These are phyloP conservation scores for Oncorhynchus nerka DNA, from an alignment of 2,113 vertebrate species.

Conservation along the genomic window DNA sequence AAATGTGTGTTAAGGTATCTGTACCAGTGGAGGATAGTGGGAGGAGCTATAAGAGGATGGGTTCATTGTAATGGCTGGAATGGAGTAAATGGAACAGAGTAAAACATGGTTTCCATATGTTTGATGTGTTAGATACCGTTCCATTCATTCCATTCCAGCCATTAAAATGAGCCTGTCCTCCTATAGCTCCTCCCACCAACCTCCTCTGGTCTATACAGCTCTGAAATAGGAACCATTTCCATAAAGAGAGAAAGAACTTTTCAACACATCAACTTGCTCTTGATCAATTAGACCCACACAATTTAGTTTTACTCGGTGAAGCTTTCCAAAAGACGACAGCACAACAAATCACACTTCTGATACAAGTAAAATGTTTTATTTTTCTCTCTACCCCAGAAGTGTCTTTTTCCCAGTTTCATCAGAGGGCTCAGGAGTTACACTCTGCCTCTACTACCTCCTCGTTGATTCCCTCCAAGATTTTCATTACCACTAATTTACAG, in stretches of 20 bases:
- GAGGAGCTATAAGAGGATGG: no score
- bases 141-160: no score
- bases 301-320: neutral
- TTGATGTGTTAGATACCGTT: no score
- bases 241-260: neutral
- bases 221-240: neutral
- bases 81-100: no score
- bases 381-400: neutral
- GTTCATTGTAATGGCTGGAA: no score
- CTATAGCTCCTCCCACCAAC: no score
- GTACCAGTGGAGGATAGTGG: no score
- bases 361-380: neutral
- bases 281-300: no score
- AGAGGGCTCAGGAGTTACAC: neutral
- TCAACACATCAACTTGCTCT: neutral
- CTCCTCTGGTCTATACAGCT: neutral
- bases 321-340: neutral
- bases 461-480: neutral
- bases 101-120: no score
- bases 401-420: neutral
- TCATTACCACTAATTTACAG: conserved; percentile 41
- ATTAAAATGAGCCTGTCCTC: no score
- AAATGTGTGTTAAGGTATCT: neutral
- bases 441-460: neutral
- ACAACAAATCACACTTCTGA: neutral